Evolutionary conservation across 2,888 invertebrate species (phyloP).

Genomic region (Pogonocherus hispidulus): DNA sequence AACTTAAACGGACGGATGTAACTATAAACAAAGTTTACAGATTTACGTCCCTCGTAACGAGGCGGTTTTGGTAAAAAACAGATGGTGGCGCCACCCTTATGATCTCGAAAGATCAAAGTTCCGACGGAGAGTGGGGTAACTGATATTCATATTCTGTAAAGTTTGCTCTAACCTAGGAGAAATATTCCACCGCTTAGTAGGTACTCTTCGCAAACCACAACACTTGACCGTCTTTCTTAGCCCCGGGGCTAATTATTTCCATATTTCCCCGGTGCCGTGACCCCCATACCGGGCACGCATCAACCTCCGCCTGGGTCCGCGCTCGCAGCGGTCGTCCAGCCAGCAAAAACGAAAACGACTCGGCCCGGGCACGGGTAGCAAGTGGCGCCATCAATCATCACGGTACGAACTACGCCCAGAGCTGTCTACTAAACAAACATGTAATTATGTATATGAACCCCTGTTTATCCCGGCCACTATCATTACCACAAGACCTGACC

Average conservation of each 20-base stretch:
- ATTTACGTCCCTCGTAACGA: too few species aligned
- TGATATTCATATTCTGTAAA: too few species aligned
- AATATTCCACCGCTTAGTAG: too few species aligned
- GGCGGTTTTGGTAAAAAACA: too few species aligned
- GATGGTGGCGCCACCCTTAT: too few species aligned
- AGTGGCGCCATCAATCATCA: slow-evolving; percentile 69
- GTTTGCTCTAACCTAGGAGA: too few species aligned
- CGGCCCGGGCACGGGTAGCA: slow-evolving; percentile 56
- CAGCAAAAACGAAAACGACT: slow-evolving; percentile 41
- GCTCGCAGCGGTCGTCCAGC: slow-evolving; percentile 25
- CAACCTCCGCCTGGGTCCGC: slow-evolving; percentile 38
- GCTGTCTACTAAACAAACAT: slow-evolving; percentile 71
- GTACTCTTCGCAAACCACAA: too few species aligned
- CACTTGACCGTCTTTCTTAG: too few species aligned
- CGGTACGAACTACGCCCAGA: slow-evolving; percentile 67
- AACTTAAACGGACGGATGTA: too few species aligned
- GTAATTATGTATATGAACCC: slow-evolving; percentile 70
- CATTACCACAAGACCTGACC: slow-evolving; percentile 63
- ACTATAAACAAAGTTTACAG: too few species aligned
- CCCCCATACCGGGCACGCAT: slow-evolving; percentile 23
- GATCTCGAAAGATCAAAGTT: too few species aligned
- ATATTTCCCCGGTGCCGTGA: slow-evolving; percentile 22
- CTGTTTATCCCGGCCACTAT: slow-evolving; percentile 68
- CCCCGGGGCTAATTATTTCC: slow-evolving; percentile 7
- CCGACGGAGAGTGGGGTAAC: too few species aligned